Evolutionary conservation across 2,888 invertebrate genomes (phyloP).

Genomic region (Sialis lutaria): DNA sequence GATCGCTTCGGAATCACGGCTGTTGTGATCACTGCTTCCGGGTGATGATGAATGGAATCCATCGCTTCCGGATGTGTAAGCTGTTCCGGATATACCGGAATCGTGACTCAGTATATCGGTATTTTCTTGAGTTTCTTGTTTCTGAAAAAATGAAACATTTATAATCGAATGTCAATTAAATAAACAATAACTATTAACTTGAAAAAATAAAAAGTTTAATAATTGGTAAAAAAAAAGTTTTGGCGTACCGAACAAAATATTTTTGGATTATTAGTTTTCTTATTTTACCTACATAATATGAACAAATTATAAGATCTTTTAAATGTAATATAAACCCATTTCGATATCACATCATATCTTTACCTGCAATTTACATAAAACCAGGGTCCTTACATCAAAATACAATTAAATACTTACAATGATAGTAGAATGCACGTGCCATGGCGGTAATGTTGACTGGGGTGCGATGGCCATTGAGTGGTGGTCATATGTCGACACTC

Average conservation of each 20-base stretch:
- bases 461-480: background rate
- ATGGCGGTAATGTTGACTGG: background rate
- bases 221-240: too few species aligned
- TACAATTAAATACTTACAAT: background rate
- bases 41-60: slow-evolving; percentile 40
- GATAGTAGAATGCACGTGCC: background rate
- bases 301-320: too few species aligned
- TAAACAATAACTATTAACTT: too few species aligned
- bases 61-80: slow-evolving; percentile 32
- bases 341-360: too few species aligned
- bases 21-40: slow-evolving; percentile 32
- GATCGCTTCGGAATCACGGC: slow-evolving; percentile 10
- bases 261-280: too few species aligned
- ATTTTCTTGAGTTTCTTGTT: slow-evolving; percentile 30
- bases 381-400: too few species aligned
- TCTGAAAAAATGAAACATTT: slow-evolving; percentile 25
- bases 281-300: too few species aligned
- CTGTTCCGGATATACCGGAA: slow-evolving; percentile 29
- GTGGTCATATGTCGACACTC: background rate
- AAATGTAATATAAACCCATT: too few species aligned
- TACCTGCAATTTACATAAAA: too few species aligned
- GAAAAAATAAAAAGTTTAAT: too few species aligned
- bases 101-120: slow-evolving; percentile 33
- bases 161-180: too few species aligned
- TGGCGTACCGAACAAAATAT: too few species aligned